phyloP scores from a whole-genome alignment of 2,888 invertebrate genomes.

The Ophonus ardosiacus region DNA sequence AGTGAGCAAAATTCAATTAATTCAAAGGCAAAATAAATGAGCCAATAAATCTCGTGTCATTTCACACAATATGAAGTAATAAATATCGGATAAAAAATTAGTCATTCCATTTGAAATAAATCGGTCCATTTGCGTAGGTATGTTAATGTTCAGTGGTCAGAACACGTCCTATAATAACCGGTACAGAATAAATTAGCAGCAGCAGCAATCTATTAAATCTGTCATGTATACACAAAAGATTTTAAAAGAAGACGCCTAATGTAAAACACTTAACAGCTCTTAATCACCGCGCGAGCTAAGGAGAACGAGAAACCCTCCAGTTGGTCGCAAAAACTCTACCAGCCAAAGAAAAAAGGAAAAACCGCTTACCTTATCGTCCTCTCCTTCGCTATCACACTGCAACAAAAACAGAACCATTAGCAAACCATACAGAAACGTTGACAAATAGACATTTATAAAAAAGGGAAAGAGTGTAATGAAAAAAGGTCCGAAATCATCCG shows the following conservation, averaged over 20 bases:
- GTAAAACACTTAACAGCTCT: slow-evolving; percentile 58
- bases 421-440: slow-evolving; percentile 65
- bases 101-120: neutral
- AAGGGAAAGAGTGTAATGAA: slow-evolving; percentile 61
- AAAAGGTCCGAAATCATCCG: slow-evolving; percentile 64
- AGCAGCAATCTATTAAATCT: slow-evolving; percentile 48
- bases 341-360: slow-evolving; percentile 64
- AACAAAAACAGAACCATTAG: slow-evolving; percentile 77
- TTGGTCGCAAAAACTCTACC: slow-evolving; percentile 48
- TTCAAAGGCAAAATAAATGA: slow-evolving; percentile 38
- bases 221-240: slow-evolving; percentile 56
- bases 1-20: slow-evolving; percentile 37
- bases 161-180: slow-evolving; percentile 17
- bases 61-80: slow-evolving; percentile 41
- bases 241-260: slow-evolving; percentile 48
- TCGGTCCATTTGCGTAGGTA: neutral
- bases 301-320: slow-evolving; percentile 35
- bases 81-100: slow-evolving; percentile 26
- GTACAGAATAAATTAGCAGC: slow-evolving; percentile 41
- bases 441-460: slow-evolving; percentile 62
- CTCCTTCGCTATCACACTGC: slow-evolving; percentile 96
- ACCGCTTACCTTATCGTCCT: slow-evolving; percentile 91
- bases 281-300: slow-evolving; percentile 49
- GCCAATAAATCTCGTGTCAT: slow-evolving; percentile 15
- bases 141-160: slow-evolving; percentile 4